These are phyloP conservation scores for Lasioglossum lativentre DNA, from an alignment of 2,888 invertebrate genomes.

Conservation along the genomic window DNA sequence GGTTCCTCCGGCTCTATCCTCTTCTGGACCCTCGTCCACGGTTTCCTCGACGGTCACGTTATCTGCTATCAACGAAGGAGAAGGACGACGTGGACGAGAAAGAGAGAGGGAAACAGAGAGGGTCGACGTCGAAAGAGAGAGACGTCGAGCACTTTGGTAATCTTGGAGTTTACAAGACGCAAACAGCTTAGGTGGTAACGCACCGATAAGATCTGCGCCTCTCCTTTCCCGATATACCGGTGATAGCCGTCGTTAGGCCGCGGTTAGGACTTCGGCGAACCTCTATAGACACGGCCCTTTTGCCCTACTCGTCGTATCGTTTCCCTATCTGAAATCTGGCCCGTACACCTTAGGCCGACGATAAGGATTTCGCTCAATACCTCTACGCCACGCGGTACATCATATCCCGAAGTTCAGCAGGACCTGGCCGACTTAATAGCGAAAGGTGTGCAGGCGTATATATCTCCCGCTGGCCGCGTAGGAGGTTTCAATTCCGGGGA, in stretches of 20 bases:
- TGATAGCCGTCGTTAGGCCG: slow-evolving; percentile 76
- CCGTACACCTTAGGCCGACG: slow-evolving; percentile 47
- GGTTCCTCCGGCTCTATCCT: slow-evolving; percentile 62
- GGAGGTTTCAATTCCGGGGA: slow-evolving; percentile 62
- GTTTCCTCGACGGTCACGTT: slow-evolving; percentile 71
- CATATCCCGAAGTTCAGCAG: slow-evolving; percentile 48
- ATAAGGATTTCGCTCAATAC: slow-evolving; percentile 67
- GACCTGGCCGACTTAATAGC: slow-evolving; percentile 55
- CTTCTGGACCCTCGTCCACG: slow-evolving; percentile 69
- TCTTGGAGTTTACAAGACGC: slow-evolving; percentile 82
- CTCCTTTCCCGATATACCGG: slow-evolving; percentile 76
- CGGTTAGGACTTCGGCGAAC: slow-evolving; percentile 74
- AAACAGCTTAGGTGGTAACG: slow-evolving; percentile 83
- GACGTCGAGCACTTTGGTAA: slow-evolving; percentile 67
- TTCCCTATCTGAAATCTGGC: slow-evolving; percentile 63
- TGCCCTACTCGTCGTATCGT: slow-evolving; percentile 53
- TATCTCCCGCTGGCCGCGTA: slow-evolving; percentile 46
- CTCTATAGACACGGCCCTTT: slow-evolving; percentile 48
- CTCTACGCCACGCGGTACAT: slow-evolving; percentile 29
- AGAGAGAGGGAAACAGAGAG: slow-evolving; percentile 42
- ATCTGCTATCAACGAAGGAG: slow-evolving; percentile 73
- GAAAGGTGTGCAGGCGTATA: slow-evolving; percentile 55
- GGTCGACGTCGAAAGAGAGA: slow-evolving; percentile 52
- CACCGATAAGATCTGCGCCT: slow-evolving; percentile 80
- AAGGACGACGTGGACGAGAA: slow-evolving; percentile 29